Conservation (phyloP, 2,888 invertebrate genomes). For the Pseudeuparius sepicola region DNA sequence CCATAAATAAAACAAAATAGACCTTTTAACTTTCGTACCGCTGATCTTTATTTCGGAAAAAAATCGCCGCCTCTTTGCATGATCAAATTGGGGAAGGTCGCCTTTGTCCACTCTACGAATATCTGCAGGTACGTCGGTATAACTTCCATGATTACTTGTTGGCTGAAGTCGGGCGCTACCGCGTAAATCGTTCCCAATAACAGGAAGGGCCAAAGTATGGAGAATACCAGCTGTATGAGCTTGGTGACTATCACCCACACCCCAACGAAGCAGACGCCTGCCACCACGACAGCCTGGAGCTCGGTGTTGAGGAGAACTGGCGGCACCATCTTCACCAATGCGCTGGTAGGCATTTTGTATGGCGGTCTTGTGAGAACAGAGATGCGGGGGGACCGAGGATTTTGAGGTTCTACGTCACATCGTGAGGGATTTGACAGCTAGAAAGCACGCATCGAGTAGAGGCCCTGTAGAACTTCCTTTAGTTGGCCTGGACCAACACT, state of each 20-base stretch:
- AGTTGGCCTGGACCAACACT: too few relatives aligned
- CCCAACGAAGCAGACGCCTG: conserved; percentile 23
- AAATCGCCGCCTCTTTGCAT: too few relatives aligned
- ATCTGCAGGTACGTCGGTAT: conserved; percentile 16
- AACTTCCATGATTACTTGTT: conserved; percentile 18
- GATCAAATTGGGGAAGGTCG: too few relatives aligned
- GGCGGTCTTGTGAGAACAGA: too few relatives aligned
- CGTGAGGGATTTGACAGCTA: too few relatives aligned
- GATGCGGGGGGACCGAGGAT: too few relatives aligned
- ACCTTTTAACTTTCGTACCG: too few relatives aligned
- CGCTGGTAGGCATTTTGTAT: not conserved
- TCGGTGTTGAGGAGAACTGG: conserved; percentile 17
- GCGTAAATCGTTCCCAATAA: conserved; percentile 18
- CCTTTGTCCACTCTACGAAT: conserved; percentile 9
- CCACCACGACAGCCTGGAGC: conserved; percentile 21
- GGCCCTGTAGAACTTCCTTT: too few relatives aligned
- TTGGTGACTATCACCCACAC: conserved; percentile 25
- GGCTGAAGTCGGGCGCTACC: conserved; percentile 20
- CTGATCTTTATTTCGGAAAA: conserved; percentile 4
- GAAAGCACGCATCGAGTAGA: too few relatives aligned
- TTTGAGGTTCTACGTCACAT: too few relatives aligned
- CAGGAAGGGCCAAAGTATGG: conserved; percentile 24
- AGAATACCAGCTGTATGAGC: conserved; percentile 23
- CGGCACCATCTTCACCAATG: conserved; percentile 14
- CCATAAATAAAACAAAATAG: too few relatives aligned